Evolutionary conservation across 2,113 vertebrate genomes (phyloP), one percentile per base, ranked within the genome.

Genomic region (Carassius carassius): DNA sequence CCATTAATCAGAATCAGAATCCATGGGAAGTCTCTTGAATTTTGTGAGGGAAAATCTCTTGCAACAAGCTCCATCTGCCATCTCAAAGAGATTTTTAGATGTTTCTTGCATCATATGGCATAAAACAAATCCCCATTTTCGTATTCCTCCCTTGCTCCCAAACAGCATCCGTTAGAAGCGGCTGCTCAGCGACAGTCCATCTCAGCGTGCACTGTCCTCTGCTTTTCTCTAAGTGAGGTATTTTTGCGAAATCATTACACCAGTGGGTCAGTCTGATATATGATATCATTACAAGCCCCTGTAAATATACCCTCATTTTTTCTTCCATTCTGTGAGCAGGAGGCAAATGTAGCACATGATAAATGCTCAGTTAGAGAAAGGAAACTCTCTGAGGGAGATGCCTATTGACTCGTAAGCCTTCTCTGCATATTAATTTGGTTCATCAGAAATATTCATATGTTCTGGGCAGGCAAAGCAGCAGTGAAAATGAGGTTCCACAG

Each of bases 211-310:
- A 3, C 17, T 51, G 16, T 35, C 19, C 44, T 81, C 44, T 85
- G 78, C 72, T 47, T 58, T 65, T 62, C 29, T 84, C 37, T 77
- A 76, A 84, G 58, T 76, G 82, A 67, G 60, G 25, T 49, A 16
- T 76, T 74, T 75, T 76, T 86, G 70, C 72, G 5, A 58, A 72
- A 73, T 83, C 13, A 83, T 83, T 83, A 81, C 44, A 82, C 58
- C 85, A 86, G 65, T 67, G 79, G 70, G 72, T 76, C 85, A 77
- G 85, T 82, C 78, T 82, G 85, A 86, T 76, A 77, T 82, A 86
- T 82, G 72, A 77, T 81, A 56, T 82, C 85, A 86, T 86, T 86
- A 86, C n/a, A 37, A 51, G 60, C 83, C 70, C 29, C 81, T 32
- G 62, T 86, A 60, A 65, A 81, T 79, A 70, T 41, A 60, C 73